Evolutionary conservation across 2,797 vertebrate species (phyloP).

Genomic region (Peromyscus eremicus): DNA sequence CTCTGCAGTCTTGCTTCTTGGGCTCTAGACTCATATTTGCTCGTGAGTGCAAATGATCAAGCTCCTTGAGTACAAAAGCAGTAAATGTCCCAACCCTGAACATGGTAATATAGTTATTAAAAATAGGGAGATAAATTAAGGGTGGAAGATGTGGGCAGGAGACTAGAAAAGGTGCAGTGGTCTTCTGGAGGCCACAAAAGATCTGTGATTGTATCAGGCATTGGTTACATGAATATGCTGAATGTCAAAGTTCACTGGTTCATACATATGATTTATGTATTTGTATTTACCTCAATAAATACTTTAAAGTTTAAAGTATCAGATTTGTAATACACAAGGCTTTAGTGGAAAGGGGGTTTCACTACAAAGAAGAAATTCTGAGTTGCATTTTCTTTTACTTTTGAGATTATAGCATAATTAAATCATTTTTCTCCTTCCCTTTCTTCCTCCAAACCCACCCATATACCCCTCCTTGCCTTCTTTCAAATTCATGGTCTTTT

Average conservation of each 20-base stretch:
- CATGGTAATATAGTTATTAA: neutral
- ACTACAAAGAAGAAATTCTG: constrained; percentile 35
- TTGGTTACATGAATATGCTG: neutral
- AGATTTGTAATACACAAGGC: neutral
- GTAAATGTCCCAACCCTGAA: neutral
- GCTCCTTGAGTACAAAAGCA: neutral
- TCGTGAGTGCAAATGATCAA: neutral
- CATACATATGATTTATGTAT: neutral
- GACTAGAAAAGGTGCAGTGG: neutral
- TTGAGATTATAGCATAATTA: neutral
- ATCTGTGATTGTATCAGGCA: constrained; percentile 27
- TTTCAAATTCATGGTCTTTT: neutral
- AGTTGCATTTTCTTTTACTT: neutral
- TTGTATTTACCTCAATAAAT: neutral
- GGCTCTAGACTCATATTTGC: neutral
- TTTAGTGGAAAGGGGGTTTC: neutral
- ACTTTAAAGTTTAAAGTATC: neutral
- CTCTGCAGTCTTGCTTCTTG: neutral
- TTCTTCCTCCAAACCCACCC: neutral
- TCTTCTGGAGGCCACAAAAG: constrained; percentile 2
- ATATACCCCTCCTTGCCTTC: neutral
- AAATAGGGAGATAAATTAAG: neutral
- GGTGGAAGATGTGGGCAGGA: neutral
- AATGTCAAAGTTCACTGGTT: neutral
- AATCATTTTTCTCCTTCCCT: neutral